These are phyloP conservation scores for Chlorops oryzae DNA, from an alignment of 1,140 invertebrate species.

Conservation along the genomic window DNA sequence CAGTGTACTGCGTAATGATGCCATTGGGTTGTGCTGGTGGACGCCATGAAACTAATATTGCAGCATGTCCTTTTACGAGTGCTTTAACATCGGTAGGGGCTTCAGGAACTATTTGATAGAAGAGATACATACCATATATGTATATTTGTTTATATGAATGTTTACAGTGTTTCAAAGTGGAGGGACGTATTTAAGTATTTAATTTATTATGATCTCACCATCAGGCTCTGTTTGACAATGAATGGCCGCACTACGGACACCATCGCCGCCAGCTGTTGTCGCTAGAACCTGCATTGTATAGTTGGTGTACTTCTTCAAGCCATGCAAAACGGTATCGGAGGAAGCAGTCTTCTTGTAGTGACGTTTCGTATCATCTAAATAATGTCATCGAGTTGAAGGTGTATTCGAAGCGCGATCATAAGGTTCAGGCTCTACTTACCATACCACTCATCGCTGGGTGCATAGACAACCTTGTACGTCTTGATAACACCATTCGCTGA, in stretches of 20 bases:
- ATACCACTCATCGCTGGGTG: constrained; percentile 85
- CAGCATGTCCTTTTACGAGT: constrained; percentile 81
- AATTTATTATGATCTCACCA: constrained; percentile 54
- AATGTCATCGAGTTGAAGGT: background rate
- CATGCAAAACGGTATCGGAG: constrained; percentile 86
- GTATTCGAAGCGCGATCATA: background rate
- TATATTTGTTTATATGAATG: no score
- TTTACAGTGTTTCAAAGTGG: no score
- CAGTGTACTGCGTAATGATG: constrained; percentile 85
- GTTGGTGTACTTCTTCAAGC: constrained; percentile 91
- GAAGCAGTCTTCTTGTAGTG: constrained; percentile 86
- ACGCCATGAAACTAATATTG: constrained; percentile 90
- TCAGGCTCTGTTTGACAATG: constrained; percentile 94
- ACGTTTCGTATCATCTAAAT: constrained; percentile 79
- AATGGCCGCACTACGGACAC: constrained; percentile 81
- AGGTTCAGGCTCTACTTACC: constrained; percentile 55
- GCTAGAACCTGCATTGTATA: constrained; percentile 95
- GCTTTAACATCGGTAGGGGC: constrained; percentile 88
- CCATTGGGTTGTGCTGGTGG: constrained; percentile 88
- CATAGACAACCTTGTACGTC: constrained; percentile 94
- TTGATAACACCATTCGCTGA: constrained; percentile 92
- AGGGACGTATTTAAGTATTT: no score
- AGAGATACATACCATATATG: no score
- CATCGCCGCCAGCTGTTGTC: constrained; percentile 92
- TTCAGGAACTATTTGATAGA: constrained; percentile 78